Conservation (phyloP, 2,888 invertebrate species). For the Exephanes ischioxanthus region DNA sequence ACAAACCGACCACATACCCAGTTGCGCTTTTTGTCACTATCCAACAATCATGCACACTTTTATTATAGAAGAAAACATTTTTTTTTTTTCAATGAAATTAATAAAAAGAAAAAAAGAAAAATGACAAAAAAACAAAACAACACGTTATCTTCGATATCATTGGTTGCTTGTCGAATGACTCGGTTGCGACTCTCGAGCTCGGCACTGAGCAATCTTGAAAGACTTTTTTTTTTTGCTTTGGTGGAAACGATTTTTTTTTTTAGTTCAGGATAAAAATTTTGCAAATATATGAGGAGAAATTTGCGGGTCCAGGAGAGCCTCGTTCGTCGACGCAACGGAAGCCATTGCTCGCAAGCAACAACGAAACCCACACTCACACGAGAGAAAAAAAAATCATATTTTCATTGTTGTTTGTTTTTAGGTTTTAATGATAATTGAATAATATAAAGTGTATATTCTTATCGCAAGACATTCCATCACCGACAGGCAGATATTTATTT, state of each 20-base stretch:
- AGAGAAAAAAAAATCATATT: slow-evolving; percentile 67
- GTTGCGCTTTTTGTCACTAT: slow-evolving; percentile 82
- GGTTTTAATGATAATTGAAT: slow-evolving; percentile 61
- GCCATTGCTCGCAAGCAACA: slow-evolving; percentile 72
- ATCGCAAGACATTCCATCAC: slow-evolving; percentile 80
- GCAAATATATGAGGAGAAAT: not conserved
- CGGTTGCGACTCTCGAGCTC: slow-evolving; percentile 26
- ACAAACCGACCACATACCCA: slow-evolving; percentile 85
- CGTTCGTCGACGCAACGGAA: slow-evolving; percentile 64
- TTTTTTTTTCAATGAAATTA: not conserved
- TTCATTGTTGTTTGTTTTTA: slow-evolving; percentile 49
- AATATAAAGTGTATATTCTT: slow-evolving; percentile 64
- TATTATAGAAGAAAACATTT: slow-evolving; percentile 31
- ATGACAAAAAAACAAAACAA: slow-evolving; percentile 5
- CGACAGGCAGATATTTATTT: slow-evolving; percentile 68
- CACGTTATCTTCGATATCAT: slow-evolving; percentile 23
- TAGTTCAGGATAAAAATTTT: not conserved
- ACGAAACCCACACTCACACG: slow-evolving; percentile 49
- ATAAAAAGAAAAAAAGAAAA: slow-evolving; percentile 42
- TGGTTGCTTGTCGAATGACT: slow-evolving; percentile 28
- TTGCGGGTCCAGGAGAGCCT: slow-evolving; percentile 24
- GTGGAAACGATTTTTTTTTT: not conserved
- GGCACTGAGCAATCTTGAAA: not conserved
- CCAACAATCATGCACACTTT: slow-evolving; percentile 71
- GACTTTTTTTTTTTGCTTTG: not conserved